Evolutionary conservation across 2,888 invertebrate species (phyloP).

Genomic region (Siphlonurus alternatus): DNA sequence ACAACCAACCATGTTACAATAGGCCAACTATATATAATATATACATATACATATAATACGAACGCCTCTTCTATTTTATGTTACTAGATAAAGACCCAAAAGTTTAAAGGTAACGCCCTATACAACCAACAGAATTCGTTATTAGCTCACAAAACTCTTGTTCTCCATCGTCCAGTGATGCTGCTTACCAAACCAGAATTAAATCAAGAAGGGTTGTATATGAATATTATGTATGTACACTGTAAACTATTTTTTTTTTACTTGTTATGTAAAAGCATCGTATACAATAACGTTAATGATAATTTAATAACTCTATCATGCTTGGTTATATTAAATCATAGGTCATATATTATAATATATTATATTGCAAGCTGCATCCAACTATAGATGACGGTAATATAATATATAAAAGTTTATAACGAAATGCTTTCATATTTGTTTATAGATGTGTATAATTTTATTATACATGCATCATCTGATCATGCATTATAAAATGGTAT

Average conservation of each 20-base stretch:
- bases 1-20: conserved; percentile 24
- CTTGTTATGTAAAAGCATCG: too few relatives aligned
- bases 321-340: too few relatives aligned
- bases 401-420: too few relatives aligned
- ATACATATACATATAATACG: neutral
- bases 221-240: neutral
- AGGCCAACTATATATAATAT: neutral
- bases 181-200: neutral
- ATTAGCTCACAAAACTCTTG: neutral
- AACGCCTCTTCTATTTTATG: neutral
- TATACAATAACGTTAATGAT: neutral
- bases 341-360: too few relatives aligned
- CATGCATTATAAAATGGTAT: too few relatives aligned
- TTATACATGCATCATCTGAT: too few relatives aligned
- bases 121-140: neutral
- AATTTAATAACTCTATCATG: neutral
- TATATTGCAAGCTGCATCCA: too few relatives aligned
- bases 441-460: too few relatives aligned
- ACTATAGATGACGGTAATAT: too few relatives aligned
- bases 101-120: neutral
- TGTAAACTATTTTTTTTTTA: too few relatives aligned
- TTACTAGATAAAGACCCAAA: neutral
- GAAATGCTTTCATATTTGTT: too few relatives aligned
- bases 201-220: neutral
- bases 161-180: neutral